A percentile compares a stretch with the other conserved stretches of the same genome.
Conservation (phyloP, 2,888 invertebrate species). For the Desoria tigrina region DNA sequence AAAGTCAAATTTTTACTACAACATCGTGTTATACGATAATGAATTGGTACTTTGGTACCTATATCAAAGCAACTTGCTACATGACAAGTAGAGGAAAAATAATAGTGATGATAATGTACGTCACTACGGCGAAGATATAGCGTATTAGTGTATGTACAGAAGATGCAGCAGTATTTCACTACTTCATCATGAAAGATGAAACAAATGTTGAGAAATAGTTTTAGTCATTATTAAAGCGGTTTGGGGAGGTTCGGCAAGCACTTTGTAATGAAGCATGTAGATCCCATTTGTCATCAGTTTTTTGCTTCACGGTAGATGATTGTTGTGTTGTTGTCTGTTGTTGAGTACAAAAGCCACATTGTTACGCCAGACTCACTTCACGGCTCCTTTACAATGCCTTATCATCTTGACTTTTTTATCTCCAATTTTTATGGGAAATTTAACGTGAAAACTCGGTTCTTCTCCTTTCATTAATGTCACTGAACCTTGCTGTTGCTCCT, state of each 20-base stretch:
- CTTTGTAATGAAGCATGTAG: constrained; percentile 11
- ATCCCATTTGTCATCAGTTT: constrained; percentile 21
- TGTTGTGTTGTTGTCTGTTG: constrained; percentile 7
- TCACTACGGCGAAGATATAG: too few relatives aligned
- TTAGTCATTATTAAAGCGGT: too few relatives aligned
- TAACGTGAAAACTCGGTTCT: constrained; percentile 17
- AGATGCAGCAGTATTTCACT: neutral
- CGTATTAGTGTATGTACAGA: neutral
- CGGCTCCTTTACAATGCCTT: constrained; percentile 1
- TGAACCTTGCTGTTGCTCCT: constrained; percentile 3
- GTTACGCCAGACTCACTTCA: constrained; percentile 17
- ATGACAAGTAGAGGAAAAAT: neutral
- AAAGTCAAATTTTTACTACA: too few relatives aligned
- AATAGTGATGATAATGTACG: too few relatives aligned
- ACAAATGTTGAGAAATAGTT: too few relatives aligned
- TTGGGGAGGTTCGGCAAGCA: neutral
- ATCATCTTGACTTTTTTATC: constrained; percentile 4
- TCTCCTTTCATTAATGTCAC: constrained; percentile 5
- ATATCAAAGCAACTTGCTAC: neutral
- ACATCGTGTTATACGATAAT: neutral
- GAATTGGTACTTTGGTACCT: neutral
- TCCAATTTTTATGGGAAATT: constrained; percentile 22
- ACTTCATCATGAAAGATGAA: too few relatives aligned
- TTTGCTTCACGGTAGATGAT: constrained; percentile 15
- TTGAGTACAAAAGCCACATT: constrained; percentile 21